Base-by-base conservation (phyloP, 2,888 invertebrate genomes). In the Andrena trimmerana region DNA sequence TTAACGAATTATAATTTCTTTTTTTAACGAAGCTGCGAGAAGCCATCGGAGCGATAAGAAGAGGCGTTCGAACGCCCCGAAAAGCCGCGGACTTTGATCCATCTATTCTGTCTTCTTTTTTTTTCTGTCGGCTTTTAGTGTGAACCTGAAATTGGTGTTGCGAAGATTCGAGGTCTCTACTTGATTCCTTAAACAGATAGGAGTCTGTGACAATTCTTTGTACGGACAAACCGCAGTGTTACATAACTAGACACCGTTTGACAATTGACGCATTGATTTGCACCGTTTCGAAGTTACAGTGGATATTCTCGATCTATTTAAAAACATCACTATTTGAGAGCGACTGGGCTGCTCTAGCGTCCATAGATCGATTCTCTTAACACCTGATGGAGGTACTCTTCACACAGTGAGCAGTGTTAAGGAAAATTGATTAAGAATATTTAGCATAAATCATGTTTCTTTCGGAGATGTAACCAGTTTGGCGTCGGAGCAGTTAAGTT, bases 201-300 rank as follows among this genome's bases (percentile, higher is more conserved):
- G 7, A 20, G 52, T 50, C n/a, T 24, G 13, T 24, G 36, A 20
- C 67, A 67, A 73, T 31, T 36, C 0, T n/a, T 54, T 4, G 33
- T 6, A 2, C 4, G 48, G n/a, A 57, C 5, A 16, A 33, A 48
- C 31, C 48, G 13, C 24, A 24, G 8, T 7, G 50, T 81, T 81
- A 74, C 24, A 27, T 48, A 81, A 81, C 42, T 7, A 33, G 24
- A 31, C 59, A 60, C 29, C 20, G 29, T 69, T 50, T 16, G 54
- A 63, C 72, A 66, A 78, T 73, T 66, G 72, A 63, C 81, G 29
- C 24, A 3, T 68, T 27, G 65, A 81, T 81, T 79, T 57, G 29
- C 81, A 79, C 74, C 42, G 24, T 50, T 33, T 36, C 24, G 24
- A 66, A 42, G 31, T 36, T 60, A 2, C 33, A 2, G n/a, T 31